Evolutionary conservation across 1,140 invertebrate genomes (phyloP).

Genomic region (Adelges cooleyi): DNA sequence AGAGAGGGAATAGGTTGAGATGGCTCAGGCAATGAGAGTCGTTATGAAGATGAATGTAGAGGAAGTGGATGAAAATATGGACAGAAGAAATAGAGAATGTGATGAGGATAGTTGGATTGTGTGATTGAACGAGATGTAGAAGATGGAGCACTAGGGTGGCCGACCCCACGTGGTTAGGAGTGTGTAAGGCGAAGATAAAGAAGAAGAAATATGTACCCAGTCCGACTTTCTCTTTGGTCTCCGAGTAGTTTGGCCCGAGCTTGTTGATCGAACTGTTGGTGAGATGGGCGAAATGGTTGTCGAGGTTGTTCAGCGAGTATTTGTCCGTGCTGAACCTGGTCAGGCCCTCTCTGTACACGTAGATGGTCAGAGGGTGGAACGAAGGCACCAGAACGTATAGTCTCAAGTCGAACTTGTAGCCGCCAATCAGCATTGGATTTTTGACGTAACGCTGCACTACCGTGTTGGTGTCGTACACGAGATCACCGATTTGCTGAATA

Average conservation of each 20-base stretch:
- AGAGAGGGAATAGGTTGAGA: too few species aligned
- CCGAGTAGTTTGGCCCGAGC: constrained; percentile 60
- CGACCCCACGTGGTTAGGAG: too few species aligned
- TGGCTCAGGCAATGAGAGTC: too few species aligned
- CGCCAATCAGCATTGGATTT: constrained; percentile 71
- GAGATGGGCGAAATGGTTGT: constrained; percentile 77
- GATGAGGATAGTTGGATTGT: too few species aligned
- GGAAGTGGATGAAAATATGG: too few species aligned
- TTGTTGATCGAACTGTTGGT: constrained; percentile 81
- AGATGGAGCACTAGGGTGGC: too few species aligned
- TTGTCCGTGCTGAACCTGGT: constrained; percentile 61
- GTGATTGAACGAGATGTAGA: too few species aligned
- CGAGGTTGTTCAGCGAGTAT: constrained; percentile 65
- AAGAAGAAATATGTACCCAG: too few species aligned
- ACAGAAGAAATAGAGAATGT: too few species aligned
- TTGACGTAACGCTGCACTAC: constrained; percentile 74
- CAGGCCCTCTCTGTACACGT: constrained; percentile 70
- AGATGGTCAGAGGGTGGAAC: constrained; percentile 66
- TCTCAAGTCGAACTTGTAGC: constrained; percentile 77
- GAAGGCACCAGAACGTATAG: constrained; percentile 75
- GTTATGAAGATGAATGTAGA: too few species aligned
- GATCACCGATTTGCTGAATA: constrained; percentile 57
- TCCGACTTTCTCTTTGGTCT: constrained; percentile 67
- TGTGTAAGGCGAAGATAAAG: too few species aligned
- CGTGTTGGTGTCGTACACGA: constrained; percentile 54